These are phyloP conservation scores for Sarcophaga peregrina DNA, from an alignment of 1,140 invertebrate species.

Conservation along the genomic window DNA sequence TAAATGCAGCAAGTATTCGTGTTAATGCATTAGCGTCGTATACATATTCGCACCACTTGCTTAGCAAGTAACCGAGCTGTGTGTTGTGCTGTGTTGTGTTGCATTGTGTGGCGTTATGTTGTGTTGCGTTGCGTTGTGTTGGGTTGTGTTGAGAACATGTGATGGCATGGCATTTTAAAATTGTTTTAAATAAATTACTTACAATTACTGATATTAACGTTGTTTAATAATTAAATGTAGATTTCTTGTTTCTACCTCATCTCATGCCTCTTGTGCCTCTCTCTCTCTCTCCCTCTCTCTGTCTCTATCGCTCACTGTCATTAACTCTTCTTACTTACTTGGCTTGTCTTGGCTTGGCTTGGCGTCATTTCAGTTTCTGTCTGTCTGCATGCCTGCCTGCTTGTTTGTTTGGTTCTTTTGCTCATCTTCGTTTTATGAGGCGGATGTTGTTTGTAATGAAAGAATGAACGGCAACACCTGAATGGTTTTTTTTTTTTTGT, in stretches of 20 bases:
- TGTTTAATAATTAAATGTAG: slow-evolving; percentile 38
- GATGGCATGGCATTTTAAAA: neutral
- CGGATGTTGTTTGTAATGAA: slow-evolving; percentile 18
- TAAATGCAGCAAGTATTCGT: neutral
- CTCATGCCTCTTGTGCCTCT: no score
- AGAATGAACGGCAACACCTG: slow-evolving; percentile 1
- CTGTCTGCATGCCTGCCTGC: neutral
- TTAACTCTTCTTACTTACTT: no score
- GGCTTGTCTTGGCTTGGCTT: no score
- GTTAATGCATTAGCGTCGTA: neutral
- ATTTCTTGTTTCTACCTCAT: slow-evolving; percentile 18
- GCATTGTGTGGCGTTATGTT: neutral
- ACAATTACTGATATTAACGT: slow-evolving; percentile 41
- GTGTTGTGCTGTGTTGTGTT: neutral
- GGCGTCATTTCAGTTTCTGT: neutral
- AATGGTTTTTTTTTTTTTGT: neutral
- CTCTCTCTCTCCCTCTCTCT: no score
- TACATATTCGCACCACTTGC: neutral
- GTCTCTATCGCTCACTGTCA: no score
- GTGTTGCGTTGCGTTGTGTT: no score
- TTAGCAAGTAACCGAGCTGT: neutral
- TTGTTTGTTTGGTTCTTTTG: neutral
- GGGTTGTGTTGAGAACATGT: slow-evolving; percentile 18
- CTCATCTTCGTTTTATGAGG: neutral
- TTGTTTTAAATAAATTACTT: slow-evolving; percentile 40